Evolutionary conservation across 2,888 invertebrate species (phyloP).

Genomic region (Paralinhomoeus sp.): DNA sequence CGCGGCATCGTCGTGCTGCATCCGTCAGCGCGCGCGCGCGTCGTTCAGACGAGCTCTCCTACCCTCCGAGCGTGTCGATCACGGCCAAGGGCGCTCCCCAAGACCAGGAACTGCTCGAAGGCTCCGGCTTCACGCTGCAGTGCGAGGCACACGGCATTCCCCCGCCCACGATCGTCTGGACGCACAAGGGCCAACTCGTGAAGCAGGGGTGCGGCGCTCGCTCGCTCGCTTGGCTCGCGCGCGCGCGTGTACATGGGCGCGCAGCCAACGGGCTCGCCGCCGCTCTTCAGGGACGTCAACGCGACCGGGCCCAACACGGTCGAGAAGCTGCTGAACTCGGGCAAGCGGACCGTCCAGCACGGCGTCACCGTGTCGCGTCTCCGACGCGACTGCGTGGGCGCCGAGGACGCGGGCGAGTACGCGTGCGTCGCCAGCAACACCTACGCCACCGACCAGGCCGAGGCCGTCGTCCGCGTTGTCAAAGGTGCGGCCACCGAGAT

Average conservation of each 20-base stretch:
- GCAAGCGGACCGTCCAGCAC: slow-evolving; percentile 4
- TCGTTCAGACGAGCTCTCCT: no score
- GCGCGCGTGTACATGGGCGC: no score
- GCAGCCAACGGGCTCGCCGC: no score
- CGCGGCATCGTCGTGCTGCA: no score
- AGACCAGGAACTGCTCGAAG: background rate
- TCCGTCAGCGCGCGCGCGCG: no score
- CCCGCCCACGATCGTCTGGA: slow-evolving; percentile 55
- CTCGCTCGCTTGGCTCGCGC: no score
- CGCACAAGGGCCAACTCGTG: slow-evolving; percentile 38
- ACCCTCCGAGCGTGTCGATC: no score
- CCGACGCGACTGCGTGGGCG: slow-evolving; percentile 43
- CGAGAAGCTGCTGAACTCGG: slow-evolving; percentile 2
- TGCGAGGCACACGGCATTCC: slow-evolving; percentile 56
- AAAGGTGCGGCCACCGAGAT: background rate
- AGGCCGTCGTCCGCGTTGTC: slow-evolving; percentile 13
- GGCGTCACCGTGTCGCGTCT: slow-evolving; percentile 43
- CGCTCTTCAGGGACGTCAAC: background rate
- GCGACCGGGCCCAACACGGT: background rate
- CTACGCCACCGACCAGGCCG: slow-evolving; percentile 14
- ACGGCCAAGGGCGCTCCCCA: background rate
- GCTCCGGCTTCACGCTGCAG: slow-evolving; percentile 30
- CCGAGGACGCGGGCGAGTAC: slow-evolving; percentile 43
- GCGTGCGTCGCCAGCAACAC: slow-evolving; percentile 44
- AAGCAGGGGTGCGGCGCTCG: slow-evolving; percentile 2